Base-by-base conservation (phyloP, 1,140 invertebrate genomes). In the Brachionus paranguensis region DNA sequence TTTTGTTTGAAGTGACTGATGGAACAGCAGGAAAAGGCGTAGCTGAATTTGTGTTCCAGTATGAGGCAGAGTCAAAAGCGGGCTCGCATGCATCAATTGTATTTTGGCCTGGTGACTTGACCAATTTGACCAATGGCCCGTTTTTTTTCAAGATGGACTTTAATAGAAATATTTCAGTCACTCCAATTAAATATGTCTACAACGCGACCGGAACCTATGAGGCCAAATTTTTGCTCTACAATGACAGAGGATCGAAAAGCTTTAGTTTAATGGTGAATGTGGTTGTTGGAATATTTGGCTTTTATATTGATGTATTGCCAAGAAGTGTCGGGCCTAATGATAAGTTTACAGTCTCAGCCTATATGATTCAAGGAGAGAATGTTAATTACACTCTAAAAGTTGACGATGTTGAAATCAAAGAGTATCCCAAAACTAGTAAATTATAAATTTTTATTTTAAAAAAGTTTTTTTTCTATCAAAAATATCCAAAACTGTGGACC, bases 101-200 rank as follows among this genome's bases (percentile, higher is more conserved):
- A 10, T 55, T 79, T 24, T 79, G 76, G 76, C 76, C 76, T 33
- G 76, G 76, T 37, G 76, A 79, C 45, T 7, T 10, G n/a, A 20
- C 20, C 20, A 79, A 79, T 37, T 11, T 20, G 20, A 55, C 76
- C 29, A 50, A 33, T 33, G 76, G 76, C 2, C 76, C 76, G 0
- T 79, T 79, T 64, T 17, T 12, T 17, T 50, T 79, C n/a, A 17
- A 50, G 6, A 79, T 79, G 76, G 76, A 79, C 45, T 79, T 79
- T 79, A 64, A 55, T 24, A 64, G 50, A 64, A 79, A 79, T 55
- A 64, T 53, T 41, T 60, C 47, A 17, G n/a, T 37, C n/a, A 64
- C 55, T 55, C 45, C 43, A 33, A 37, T 79, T 10, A 14, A 27
- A 33, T 55, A 79, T 53, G 17, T 12, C 0, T 79, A 79, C 45